Evolutionary conservation across 2,888 invertebrate species (phyloP), one percentile per base, ranked within the genome.

Genomic region (Apodemia hepburni): DNA sequence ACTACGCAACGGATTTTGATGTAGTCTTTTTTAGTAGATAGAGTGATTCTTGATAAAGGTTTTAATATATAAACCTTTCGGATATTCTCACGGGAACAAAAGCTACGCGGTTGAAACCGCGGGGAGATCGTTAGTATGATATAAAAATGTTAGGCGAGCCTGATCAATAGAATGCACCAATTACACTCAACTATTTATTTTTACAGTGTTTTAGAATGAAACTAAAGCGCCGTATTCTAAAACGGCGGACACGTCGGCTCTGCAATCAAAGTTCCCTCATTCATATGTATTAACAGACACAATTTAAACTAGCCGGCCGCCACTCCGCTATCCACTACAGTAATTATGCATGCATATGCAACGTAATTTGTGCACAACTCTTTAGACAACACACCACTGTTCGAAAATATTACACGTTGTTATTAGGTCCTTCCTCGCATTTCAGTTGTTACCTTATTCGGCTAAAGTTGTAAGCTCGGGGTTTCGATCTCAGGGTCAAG

Each of bases 221-320:
- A 42, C 42, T 42, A 42, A 42, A 54, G 51, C 22, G 2, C 2
- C 51, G 51, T 18, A 27, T 54, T 54, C 22, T 49, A 18, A 49
- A 49, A 8, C 51, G n/a, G 9, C 8, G 47, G 27, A 22, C 60
- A 49, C 47, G 45, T 61, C 59, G 58, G 61, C 54, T 64, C 61
- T 62, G 69, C 74, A 79, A 78, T 78, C 78, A 73, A 79, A 80
- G 73, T 80, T 80, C 66, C 65, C 77, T 80, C 79, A 80, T 80
- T 69, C 77, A 80, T 80, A 78, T 80, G 77, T 74, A 79, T 73
- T 67, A 70, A 63, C 69, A 71, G 73, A 66, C 71, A 69, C 69
- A 65, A 67, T 63, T 64, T 65, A 63, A 68, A 66, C 69, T 67
- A 65, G 9, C 61, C 47, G 18, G 22, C 29, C 60, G 22, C 49